Evolutionary conservation across 1,140 invertebrate species (phyloP).

Genomic region (Drosophila repletoides): DNA sequence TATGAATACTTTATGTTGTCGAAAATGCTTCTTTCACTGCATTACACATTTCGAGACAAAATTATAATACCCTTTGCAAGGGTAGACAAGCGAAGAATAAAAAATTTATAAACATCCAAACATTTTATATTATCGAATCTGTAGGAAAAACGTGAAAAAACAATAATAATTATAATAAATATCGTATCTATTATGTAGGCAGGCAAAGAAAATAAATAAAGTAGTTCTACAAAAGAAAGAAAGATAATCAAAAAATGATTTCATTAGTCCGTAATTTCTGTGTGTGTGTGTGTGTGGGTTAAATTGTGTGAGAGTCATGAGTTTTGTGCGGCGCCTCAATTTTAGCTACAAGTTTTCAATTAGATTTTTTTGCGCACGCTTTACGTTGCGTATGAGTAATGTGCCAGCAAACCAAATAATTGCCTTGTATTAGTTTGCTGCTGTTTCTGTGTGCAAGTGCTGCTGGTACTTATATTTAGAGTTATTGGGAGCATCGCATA

Average conservation of each 20-base stretch:
- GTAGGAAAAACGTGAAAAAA: too few species aligned
- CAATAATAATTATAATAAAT: not conserved
- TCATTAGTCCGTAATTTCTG: conserved; percentile 26
- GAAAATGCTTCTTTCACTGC: too few species aligned
- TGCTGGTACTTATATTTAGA: conserved; percentile 1
- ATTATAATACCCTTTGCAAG: too few species aligned
- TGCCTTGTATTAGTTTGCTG: conserved; percentile 15
- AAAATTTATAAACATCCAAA: too few species aligned
- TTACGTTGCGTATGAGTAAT: conserved; percentile 60
- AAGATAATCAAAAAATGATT: conserved; percentile 43
- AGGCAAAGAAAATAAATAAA: not conserved
- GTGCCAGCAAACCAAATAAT: conserved; percentile 13
- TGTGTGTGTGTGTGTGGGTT: conserved; percentile 3
- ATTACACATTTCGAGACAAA: too few species aligned
- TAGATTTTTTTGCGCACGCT: conserved; percentile 12
- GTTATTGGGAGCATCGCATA: too few species aligned
- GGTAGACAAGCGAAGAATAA: too few species aligned
- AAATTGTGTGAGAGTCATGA: conserved; percentile 15
- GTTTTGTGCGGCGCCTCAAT: conserved; percentile 15
- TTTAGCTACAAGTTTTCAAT: conserved; percentile 26
- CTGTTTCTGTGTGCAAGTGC: conserved; percentile 3
- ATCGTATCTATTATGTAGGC: not conserved
- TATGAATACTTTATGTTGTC: too few species aligned
- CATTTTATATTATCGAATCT: too few species aligned
- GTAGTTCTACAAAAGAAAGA: conserved; percentile 15